Base-by-base conservation (phyloP, 2,113 vertebrate species). In the Casuarius casuarius region DNA sequence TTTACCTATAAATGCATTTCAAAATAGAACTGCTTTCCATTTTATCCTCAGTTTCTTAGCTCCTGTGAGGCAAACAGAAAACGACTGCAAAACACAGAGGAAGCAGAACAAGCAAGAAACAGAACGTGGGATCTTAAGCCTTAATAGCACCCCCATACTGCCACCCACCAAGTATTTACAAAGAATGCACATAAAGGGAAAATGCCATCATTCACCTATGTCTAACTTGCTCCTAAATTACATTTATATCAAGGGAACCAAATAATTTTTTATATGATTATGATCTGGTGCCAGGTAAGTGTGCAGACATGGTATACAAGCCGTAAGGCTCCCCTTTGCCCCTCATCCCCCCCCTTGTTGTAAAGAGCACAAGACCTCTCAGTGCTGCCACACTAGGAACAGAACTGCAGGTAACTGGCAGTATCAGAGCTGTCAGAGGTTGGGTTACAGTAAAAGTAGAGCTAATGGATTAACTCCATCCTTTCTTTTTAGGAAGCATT, bases 191-290 rank as follows among this genome's bases (percentile, higher is more conserved):
- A 13, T 5, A 26, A 52, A 48, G n/a, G 28, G 29, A 61, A 94
- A 81, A 63, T 1, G 2, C 4, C 46, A 71, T 16, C 7, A 56
- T 22, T 29, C 22, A 17, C 12, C 19, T 46, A 2, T 9, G 48
- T 40, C 11, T 51, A 13, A 28, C 28, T 31, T 35, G 29, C 20
- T 76, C 84, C 46, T 67, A 42, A 51, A 63, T 48, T 42, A 20
- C 23, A 18, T 15, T 12, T 28, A 46, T 38, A 48, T 7, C 51
- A 71, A 42, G 59, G 29, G 26, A 88, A 42, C 1, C 7, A 35
- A 66, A 2, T 2, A 18, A 28, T 35, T 42, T 42, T 25, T 14
- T 0, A 0, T 2, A 8, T 0, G 0, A 42, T 17, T 21, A 5
- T n/a, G 20, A 48, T 23, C 22, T 25, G 26, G n/a, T n/a, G 33